Evolutionary conservation across 1,140 invertebrate genomes (phyloP).

Genomic region (Hylyphantes graminicola): DNA sequence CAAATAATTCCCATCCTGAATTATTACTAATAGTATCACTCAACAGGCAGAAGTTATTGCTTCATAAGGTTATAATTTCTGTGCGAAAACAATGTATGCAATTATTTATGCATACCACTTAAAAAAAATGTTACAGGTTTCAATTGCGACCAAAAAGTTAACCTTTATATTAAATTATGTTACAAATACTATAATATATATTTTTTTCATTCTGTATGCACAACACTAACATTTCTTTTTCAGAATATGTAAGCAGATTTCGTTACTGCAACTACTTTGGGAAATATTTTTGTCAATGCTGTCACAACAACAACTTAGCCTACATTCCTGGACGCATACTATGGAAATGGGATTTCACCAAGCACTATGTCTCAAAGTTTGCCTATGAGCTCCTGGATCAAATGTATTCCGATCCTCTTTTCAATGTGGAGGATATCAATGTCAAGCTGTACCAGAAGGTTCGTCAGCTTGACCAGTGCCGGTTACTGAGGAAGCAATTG

Average conservation of each 20-base stretch:
- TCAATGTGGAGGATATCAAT: conserved; percentile 80
- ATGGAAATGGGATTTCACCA: conserved; percentile 79
- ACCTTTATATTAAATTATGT: neutral
- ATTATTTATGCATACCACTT: too few relatives aligned
- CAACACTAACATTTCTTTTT: conserved; percentile 58
- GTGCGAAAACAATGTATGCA: too few relatives aligned
- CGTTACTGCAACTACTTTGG: conserved; percentile 88
- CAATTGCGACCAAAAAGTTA: neutral
- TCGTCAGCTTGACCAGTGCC: conserved; percentile 74
- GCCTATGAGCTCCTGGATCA: conserved; percentile 81
- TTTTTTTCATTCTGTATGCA: neutral
- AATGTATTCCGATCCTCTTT: conserved; percentile 83
- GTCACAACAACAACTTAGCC: conserved; percentile 81
- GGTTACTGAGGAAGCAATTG: conserved; percentile 75
- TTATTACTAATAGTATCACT: too few relatives aligned
- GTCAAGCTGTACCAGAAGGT: conserved; percentile 75
- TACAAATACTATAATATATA: neutral
- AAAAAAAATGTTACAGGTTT: too few relatives aligned
- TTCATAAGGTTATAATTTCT: too few relatives aligned
- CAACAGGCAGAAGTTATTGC: too few relatives aligned
- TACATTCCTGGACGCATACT: conserved; percentile 83
- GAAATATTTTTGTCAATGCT: conserved; percentile 89
- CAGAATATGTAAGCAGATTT: conserved; percentile 78
- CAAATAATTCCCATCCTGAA: too few relatives aligned
- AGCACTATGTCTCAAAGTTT: conserved; percentile 79